Evolutionary conservation across 1,140 invertebrate genomes (phyloP).

Genomic region (Drosophila jambulina): DNA sequence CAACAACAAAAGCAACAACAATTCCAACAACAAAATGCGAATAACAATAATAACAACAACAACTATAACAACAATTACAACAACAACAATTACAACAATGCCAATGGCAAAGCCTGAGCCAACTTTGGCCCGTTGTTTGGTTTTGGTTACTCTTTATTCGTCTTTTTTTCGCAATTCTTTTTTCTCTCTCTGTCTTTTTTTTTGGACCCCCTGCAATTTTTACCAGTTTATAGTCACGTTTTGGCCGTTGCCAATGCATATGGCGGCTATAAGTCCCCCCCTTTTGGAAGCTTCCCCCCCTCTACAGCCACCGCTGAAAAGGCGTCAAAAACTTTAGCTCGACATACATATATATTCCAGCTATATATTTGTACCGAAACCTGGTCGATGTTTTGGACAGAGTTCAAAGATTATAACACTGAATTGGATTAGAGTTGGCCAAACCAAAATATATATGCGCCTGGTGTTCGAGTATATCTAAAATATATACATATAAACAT

Average conservation of each 20-base stretch:
- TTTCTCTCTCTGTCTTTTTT: conserved; percentile 4
- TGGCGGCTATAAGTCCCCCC: conserved; percentile 38
- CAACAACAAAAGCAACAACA: conserved; percentile 49
- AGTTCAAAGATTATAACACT: conserved; percentile 59
- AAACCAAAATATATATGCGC: conserved; percentile 13
- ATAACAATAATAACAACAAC: conserved; percentile 37
- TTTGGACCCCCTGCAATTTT: conserved; percentile 55
- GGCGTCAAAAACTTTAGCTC: conserved; percentile 60
- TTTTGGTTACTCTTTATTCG: conserved; percentile 33
- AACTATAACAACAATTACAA: conserved; percentile 48
- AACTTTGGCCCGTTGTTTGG: conserved; percentile 57
- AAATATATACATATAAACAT: conserved; percentile 1
- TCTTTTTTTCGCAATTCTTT: conserved; percentile 13
- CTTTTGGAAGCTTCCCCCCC: not conserved
- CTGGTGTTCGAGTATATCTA: conserved; percentile 6
- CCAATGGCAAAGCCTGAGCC: conserved; percentile 74
- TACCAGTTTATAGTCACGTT: conserved; percentile 76
- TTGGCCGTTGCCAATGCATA: conserved; percentile 54
- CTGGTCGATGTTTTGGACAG: conserved; percentile 35
- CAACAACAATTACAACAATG: conserved; percentile 37
- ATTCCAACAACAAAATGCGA: conserved; percentile 29
- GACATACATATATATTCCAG: not conserved
- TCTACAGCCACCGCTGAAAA: conserved; percentile 2
- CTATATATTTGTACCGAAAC: conserved; percentile 1
- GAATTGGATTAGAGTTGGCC: conserved; percentile 55